Conservation (phyloP, 2,888 invertebrate genomes). For the Acleris laterana region DNA sequence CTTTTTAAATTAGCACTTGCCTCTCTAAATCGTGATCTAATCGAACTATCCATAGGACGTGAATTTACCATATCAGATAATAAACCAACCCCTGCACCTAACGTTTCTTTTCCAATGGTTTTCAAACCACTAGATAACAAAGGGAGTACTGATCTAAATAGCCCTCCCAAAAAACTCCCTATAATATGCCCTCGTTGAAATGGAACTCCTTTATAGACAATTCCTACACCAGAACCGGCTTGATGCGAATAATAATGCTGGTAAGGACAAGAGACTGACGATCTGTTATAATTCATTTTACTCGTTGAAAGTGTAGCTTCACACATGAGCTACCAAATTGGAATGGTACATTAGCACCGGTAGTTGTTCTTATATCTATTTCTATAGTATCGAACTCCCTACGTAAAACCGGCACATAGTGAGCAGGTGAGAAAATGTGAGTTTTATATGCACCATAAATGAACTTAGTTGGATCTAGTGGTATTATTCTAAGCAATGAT, state of each 20-base stretch:
- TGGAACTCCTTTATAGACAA: no score
- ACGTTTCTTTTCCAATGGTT: no score
- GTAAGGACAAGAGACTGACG: no score
- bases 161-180: not conserved
- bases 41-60: slow-evolving; percentile 34
- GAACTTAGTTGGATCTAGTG: slow-evolving; percentile 42
- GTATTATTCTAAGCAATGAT: slow-evolving; percentile 43
- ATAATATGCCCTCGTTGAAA: no score
- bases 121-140: slow-evolving; percentile 6
- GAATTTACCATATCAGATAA: slow-evolving; percentile 43
- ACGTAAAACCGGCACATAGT: slow-evolving; percentile 47
- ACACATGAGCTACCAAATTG: no score
- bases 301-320: slow-evolving; percentile 44
- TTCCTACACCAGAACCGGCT: no score
- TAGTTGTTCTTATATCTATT: slow-evolving; percentile 51
- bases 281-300: no score
- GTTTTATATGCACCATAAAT: slow-evolving; percentile 45
- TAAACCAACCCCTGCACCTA: slow-evolving; percentile 40
- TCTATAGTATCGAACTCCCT: slow-evolving; percentile 49
- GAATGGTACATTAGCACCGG: slow-evolving; percentile 36
- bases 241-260: no score
- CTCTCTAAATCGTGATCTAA: slow-evolving; percentile 38
- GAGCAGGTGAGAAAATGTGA: slow-evolving; percentile 42
- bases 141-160: no score
- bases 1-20: slow-evolving; percentile 42